Evolutionary conservation across 2,888 invertebrate species (phyloP), one percentile per base, ranked within the genome.

Genomic region (Tupiocoris notatus): DNA sequence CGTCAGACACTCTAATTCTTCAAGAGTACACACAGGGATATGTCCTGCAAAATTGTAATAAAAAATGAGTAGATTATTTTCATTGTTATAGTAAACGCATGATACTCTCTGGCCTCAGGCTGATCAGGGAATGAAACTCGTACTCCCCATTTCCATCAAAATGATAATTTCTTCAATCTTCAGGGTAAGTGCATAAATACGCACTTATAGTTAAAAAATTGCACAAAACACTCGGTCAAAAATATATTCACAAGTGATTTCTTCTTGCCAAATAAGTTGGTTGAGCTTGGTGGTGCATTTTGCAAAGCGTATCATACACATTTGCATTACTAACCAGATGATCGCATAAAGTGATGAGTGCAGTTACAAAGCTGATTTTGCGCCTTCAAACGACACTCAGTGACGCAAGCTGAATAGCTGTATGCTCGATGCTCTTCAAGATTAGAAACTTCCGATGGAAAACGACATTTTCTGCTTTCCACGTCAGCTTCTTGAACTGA

Each of bases 271-370:
- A n/a, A n/a, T n/a, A n/a, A n/a, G n/a, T n/a, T n/a, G n/a, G n/a
- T n/a, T n/a, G n/a, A n/a, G n/a, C n/a, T n/a, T n/a, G n/a, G n/a
- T n/a, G n/a, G n/a, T n/a, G n/a, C n/a, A n/a, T n/a, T n/a, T n/a
- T n/a, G n/a, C n/a, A n/a, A n/a, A n/a, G n/a, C n/a, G n/a, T n/a
- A n/a, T n/a, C n/a, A n/a, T n/a, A n/a, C n/a, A n/a, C n/a, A n/a
- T n/a, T n/a, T n/a, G n/a, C n/a, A n/a, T n/a, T n/a, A 39, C n/a
- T 57, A 83, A 88, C 89, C 86, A 73, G 87, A 84, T 77, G 83
- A 83, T 1, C 89, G 87, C 86, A 89, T 87, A 68, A 88, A 86
- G 81, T 89, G 89, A 82, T 89, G 88, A 0, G 89, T 88, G 81
- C 90, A 90, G 80, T 89, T 89, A 80, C 90, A 90, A 6, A 85